Percentiles rank a stretch among this genome's conserved stretches.
These are phyloP conservation scores for Spodoptera picta DNA, from an alignment of 2,888 invertebrate genomes.

Conservation along the genomic window DNA sequence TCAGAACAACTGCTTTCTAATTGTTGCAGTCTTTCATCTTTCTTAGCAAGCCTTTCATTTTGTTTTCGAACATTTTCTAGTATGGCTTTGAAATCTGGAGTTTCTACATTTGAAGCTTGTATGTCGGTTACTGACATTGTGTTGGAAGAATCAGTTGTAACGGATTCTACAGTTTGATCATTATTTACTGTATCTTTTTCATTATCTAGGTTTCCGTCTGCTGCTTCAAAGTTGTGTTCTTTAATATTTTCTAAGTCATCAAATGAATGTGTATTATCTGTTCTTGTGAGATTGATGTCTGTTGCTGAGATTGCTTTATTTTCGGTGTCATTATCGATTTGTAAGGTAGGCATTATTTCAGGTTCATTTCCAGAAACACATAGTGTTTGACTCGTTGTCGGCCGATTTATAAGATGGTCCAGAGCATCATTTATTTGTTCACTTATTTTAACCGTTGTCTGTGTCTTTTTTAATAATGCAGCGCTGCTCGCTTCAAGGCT, in stretches of 20 bases:
- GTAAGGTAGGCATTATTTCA: not conserved
- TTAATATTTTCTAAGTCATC: not conserved
- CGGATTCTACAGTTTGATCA: slow-evolving; percentile 18
- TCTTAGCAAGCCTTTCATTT: slow-evolving; percentile 64
- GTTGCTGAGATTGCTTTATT: not conserved
- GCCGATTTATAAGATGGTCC: slow-evolving; percentile 64
- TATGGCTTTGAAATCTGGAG: slow-evolving; percentile 60
- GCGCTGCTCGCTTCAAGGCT: slow-evolving; percentile 63
- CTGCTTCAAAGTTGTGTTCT: not conserved
- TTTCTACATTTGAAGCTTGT: slow-evolving; percentile 1
- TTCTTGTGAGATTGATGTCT: not conserved
- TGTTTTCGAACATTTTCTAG: slow-evolving; percentile 66
- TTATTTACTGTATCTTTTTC: slow-evolving; percentile 7
- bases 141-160: slow-evolving; percentile 1
- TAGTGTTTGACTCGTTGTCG: slow-evolving; percentile 48
- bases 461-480: slow-evolving; percentile 59
- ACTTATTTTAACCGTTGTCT: slow-evolving; percentile 58
- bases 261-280: no score
- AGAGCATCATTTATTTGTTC: slow-evolving; percentile 62
- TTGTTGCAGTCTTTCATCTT: slow-evolving; percentile 67
- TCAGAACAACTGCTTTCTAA: slow-evolving; percentile 67
- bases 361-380: slow-evolving; percentile 10
- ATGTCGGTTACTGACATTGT: not conserved
- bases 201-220: not conserved
- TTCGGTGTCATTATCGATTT: not conserved